Evolutionary conservation across 92 coral and sea anemone genomes (phyloP).

Genomic region (Nematostella vectensis): DNA sequence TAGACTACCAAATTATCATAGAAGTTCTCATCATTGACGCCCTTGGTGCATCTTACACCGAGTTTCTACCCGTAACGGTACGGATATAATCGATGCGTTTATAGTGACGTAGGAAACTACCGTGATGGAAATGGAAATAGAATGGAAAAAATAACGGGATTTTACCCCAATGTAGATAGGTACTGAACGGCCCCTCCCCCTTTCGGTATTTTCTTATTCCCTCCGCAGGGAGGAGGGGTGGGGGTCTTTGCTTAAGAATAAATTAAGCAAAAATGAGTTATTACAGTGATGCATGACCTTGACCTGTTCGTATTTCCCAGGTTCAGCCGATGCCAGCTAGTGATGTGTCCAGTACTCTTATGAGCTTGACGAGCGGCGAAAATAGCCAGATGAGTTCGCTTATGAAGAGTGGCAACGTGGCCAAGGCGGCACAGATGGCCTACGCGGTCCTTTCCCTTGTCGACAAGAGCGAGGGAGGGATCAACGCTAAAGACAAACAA

Average conservation of each 20-base stretch:
- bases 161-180: too few species aligned
- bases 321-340: conserved; percentile 49
- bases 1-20: conserved; percentile 35
- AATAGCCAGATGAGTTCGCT: conserved; percentile 55
- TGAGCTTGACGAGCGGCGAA: conserved; percentile 47
- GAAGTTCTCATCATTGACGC: conserved; percentile 45
- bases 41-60: conserved; percentile 44
- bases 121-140: too few species aligned
- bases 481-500: conserved; percentile 35
- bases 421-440: conserved; percentile 81
- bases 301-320: too few species aligned
- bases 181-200: too few species aligned
- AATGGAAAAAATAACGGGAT: too few species aligned
- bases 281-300: too few species aligned
- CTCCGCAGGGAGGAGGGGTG: too few species aligned
- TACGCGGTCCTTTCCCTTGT: conserved; percentile 73
- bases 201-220: too few species aligned
- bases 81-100: too few species aligned
- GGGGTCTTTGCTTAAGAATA: too few species aligned
- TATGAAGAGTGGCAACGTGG: conserved; percentile 55
- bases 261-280: too few species aligned
- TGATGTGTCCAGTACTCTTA: conserved; percentile 49
- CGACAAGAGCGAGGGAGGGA: conserved; percentile 47
- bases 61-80: conserved; percentile 29
- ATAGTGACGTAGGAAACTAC: too few species aligned